Conservation (phyloP, 2,797 vertebrate genomes). For the Falco biarmicus region DNA sequence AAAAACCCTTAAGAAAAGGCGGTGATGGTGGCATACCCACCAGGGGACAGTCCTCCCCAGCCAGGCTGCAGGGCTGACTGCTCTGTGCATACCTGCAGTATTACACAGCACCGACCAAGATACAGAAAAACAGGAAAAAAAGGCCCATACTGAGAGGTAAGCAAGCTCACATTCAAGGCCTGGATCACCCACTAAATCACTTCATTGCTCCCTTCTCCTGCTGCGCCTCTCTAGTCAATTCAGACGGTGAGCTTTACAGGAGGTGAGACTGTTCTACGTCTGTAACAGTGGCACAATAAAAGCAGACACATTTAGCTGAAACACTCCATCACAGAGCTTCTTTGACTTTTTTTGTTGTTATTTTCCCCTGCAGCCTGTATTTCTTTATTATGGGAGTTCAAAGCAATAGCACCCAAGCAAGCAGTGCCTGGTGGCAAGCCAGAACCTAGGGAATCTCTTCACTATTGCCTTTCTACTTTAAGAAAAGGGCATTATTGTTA, state of each 20-base stretch:
- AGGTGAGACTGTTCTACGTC: not conserved
- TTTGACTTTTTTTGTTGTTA: not conserved
- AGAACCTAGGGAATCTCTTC: not conserved
- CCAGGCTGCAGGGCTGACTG: not conserved
- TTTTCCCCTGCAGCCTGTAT: not conserved
- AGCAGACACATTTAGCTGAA: not conserved
- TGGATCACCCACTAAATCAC: accelerated
- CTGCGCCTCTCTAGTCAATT: accelerated
- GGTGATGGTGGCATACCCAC: accelerated
- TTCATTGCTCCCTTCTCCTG: no score
- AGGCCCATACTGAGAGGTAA: accelerated
- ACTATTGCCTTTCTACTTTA: conserved; percentile 35
- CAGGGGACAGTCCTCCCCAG: accelerated
- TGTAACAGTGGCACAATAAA: accelerated
- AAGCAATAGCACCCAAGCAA: not conserved
- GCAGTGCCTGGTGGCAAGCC: not conserved
- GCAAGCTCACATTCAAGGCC: accelerated
- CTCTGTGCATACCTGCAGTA: accelerated
- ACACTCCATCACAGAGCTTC: not conserved
- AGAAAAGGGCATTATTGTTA: conserved; percentile 36
- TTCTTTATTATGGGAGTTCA: not conserved
- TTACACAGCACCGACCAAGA: not conserved
- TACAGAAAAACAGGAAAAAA: not conserved
- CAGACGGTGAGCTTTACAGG: accelerated
- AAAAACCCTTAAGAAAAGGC: not conserved